Evolutionary conservation across 2,888 invertebrate genomes (phyloP), one percentile per base, ranked within the genome.

Genomic region (Eledone cirrhosa): DNA sequence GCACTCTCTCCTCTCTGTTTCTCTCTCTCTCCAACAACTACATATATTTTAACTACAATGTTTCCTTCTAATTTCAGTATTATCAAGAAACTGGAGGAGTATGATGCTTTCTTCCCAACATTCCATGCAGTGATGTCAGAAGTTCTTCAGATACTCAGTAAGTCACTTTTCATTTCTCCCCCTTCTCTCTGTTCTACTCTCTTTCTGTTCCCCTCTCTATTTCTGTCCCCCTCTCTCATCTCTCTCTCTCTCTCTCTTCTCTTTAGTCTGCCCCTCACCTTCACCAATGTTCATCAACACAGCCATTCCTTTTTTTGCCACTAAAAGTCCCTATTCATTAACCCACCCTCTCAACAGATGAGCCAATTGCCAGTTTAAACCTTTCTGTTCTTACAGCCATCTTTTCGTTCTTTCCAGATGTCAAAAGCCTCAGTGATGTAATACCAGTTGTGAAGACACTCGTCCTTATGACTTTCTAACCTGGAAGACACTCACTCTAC

Each of bases 81-180:
- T 2, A 86, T 88, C 48, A 79, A 85, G 77, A 81, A 87, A 75
- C 81, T 89, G 59, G 86, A 89, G 53, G 88, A 89, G 63, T 88
- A 89, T 80, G 84, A 84, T n/a, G 83, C 86, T 77, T 89, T 89
- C 82, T 88, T 89, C 84, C 89, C 89, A 63, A 87, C 88, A 41
- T 89, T 89, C 82, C 84, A 85, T 78, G 87, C 87, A 78, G 83
- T 89, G 14, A 87, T 88, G 84, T 83, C 83, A 67, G 87, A 87
- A 82, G 79, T 89, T 31, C 84, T 89, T 81, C 87, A 88, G 22
- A 87, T 89, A 77, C 81, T 89, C 77, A 88, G 89, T 89, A 81
- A 84, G 84, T 80, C 14, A 72, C 7, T 16, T 14, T 29, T 7
- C 8, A 29, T 29, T 48, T 19, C n/a, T 77, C 3, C 14, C 29